phyloP scores from a whole-genome alignment of 2,113 vertebrate species.

The Setophaga petechia region DNA sequence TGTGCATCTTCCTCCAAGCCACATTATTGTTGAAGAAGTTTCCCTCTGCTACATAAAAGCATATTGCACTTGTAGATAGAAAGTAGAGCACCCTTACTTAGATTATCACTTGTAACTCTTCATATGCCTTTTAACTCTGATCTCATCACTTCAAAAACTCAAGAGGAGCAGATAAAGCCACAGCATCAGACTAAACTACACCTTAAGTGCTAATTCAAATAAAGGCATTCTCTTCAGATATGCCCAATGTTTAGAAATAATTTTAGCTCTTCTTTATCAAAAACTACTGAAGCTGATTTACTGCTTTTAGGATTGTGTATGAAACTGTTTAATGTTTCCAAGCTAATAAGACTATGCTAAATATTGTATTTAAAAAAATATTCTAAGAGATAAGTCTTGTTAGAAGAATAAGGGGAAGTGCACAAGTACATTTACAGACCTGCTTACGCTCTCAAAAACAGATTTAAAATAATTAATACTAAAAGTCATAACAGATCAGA shows the following conservation, averaged over 20 bases:
- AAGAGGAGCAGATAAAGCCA: slow-evolving; percentile 19
- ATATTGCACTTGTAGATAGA: slow-evolving; percentile 32
- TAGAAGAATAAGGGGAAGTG: not conserved
- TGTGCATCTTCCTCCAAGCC: not conserved
- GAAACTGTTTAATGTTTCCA: not conserved
- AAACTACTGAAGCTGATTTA: not conserved
- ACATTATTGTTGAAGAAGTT: not conserved
- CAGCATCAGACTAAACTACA: not conserved
- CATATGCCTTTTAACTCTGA: not conserved
- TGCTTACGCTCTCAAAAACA: not conserved
- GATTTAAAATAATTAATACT: not conserved
- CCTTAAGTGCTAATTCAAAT: not conserved
- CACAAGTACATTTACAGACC: not conserved
- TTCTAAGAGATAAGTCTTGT: not conserved
- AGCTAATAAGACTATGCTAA: not conserved
- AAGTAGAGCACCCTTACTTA: slow-evolving; percentile 34
- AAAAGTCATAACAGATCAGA: not conserved
- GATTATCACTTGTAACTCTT: not conserved
- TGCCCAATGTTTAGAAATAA: not conserved
- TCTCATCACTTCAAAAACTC: not conserved
- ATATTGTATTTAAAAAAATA: not conserved
- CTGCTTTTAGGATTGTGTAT: not conserved
- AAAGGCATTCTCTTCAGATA: not conserved
- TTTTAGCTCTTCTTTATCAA: slow-evolving; percentile 8
- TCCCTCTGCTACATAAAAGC: slow-evolving; percentile 42